A percentile compares a stretch with the other conserved stretches of the same genome.
Conservation (phyloP, 2,113 vertebrate genomes). For the Semnopithecus entellus region DNA sequence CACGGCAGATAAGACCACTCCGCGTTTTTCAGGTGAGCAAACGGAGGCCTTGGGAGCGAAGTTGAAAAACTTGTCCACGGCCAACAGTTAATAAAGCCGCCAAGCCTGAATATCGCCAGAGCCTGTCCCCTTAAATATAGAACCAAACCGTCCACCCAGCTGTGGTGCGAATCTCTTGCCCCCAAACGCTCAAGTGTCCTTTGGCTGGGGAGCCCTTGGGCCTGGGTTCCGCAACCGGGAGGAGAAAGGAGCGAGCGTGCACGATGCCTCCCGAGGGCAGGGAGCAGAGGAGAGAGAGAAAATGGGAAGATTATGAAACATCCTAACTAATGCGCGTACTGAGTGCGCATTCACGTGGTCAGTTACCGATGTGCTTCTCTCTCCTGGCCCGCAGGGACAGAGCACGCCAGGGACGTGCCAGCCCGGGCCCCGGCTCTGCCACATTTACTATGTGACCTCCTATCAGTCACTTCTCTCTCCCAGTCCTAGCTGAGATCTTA, state of each 20-base stretch:
- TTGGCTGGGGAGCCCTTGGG: neutral
- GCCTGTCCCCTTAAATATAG: neutral
- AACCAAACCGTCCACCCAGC: neutral
- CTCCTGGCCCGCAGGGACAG: neutral
- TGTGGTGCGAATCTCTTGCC: rapidly evolving
- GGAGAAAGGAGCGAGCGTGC: neutral
- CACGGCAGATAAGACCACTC: neutral
- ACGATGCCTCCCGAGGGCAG: neutral
- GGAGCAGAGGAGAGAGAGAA: neutral
- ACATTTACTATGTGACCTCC: neutral
- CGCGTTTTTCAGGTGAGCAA: constrained; percentile 42
- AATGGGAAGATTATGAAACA: neutral
- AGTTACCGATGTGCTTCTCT: rapidly evolving
- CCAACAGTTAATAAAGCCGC: neutral
- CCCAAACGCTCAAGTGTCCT: neutral
- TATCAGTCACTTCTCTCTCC: neutral
- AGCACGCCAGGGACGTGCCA: neutral
- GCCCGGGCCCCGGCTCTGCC: neutral
- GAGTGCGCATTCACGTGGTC: neutral
- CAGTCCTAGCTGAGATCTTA: neutral
- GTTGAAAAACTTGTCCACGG: neutral
- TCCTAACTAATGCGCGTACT: neutral
- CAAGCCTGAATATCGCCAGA: neutral
- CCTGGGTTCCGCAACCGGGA: too few relatives aligned
- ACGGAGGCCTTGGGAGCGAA: neutral